A percentile compares a stretch with the other conserved stretches of the same genome.
phyloP scores from a whole-genome alignment of 2,113 vertebrate species.

The Centropus unirufus region DNA sequence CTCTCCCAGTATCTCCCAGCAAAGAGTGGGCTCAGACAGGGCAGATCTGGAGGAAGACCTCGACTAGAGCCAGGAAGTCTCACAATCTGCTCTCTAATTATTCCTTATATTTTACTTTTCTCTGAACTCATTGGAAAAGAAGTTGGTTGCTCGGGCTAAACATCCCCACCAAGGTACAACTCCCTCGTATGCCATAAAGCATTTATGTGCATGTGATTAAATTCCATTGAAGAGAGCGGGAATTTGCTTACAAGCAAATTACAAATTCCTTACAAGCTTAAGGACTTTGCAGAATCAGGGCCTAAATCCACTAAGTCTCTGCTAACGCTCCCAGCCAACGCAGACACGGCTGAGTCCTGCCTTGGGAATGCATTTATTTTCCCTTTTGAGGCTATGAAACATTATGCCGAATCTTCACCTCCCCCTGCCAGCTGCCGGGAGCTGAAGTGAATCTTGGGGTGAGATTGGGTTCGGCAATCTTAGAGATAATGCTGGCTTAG shows the following conservation, averaged over 20 bases:
- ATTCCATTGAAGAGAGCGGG: not conserved
- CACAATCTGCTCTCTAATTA: not conserved
- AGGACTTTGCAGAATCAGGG: constrained; percentile 51
- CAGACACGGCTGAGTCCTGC: not conserved
- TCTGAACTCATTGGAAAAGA: not conserved
- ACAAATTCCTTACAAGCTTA: constrained; percentile 63
- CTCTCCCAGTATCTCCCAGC: not conserved
- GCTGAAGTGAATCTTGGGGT: not conserved
- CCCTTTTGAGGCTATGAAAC: constrained; percentile 20
- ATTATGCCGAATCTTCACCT: rapidly evolving
- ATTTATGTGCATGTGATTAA: constrained; percentile 24
- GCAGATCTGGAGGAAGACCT: not conserved
- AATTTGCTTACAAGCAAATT: constrained; percentile 65
- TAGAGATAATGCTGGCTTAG: not conserved
- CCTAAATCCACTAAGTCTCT: constrained; percentile 42
- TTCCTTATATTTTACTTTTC: not conserved
- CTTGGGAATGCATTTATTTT: constrained; percentile 46
- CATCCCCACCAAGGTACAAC: not conserved
- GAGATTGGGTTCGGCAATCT: not conserved
- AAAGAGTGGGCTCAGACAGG: not conserved
- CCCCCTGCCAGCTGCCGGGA: not conserved
- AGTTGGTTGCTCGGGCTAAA: not conserved
- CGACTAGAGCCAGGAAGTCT: not conserved
- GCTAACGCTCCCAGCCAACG: not conserved
- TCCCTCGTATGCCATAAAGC: not conserved